Percentiles rank a stretch among this genome's conserved stretches.
These are phyloP conservation scores for Nomia melanderi DNA, from an alignment of 1,140 invertebrate genomes.

Conservation along the genomic window DNA sequence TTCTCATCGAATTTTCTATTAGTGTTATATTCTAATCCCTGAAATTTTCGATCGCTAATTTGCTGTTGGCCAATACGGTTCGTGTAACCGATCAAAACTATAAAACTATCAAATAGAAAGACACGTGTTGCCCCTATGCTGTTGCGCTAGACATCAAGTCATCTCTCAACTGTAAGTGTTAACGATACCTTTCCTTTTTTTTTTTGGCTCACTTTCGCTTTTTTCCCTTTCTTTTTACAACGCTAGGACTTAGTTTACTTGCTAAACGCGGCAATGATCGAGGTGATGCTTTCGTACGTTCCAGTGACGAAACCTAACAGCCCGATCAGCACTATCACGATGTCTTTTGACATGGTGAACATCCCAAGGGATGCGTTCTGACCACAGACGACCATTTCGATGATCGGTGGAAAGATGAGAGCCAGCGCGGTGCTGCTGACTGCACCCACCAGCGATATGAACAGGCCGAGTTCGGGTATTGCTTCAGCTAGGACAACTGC, in stretches of 20 bases:
- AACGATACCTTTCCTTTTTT: no score
- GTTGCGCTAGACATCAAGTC: no score
- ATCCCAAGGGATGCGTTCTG: slow-evolving; percentile 78
- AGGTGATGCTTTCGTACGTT: slow-evolving; percentile 86
- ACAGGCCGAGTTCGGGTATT: slow-evolving; percentile 91
- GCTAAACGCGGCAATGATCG: slow-evolving; percentile 81
- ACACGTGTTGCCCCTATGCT: no score
- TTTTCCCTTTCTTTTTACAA: slow-evolving; percentile 39
- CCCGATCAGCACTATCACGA: slow-evolving; percentile 86
- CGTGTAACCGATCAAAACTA: no score
- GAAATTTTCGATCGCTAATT: no score
- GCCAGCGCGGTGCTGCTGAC: slow-evolving; percentile 93
- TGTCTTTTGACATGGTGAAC: slow-evolving; percentile 82
- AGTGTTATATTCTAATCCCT: no score
- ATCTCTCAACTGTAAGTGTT: no score
- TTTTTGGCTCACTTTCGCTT: no score
- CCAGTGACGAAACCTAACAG: slow-evolving; percentile 87
- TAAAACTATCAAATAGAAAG: no score
- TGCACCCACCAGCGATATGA: slow-evolving; percentile 95
- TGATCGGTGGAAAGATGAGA: slow-evolving; percentile 92
- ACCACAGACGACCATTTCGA: slow-evolving; percentile 87
- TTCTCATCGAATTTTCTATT: no score
- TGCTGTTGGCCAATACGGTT: no score
- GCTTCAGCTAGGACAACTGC: slow-evolving; percentile 90
- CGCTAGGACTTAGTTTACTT: slow-evolving; percentile 10